Conservation (phyloP, 2,113 vertebrate species). For the Pitta sordida region DNA sequence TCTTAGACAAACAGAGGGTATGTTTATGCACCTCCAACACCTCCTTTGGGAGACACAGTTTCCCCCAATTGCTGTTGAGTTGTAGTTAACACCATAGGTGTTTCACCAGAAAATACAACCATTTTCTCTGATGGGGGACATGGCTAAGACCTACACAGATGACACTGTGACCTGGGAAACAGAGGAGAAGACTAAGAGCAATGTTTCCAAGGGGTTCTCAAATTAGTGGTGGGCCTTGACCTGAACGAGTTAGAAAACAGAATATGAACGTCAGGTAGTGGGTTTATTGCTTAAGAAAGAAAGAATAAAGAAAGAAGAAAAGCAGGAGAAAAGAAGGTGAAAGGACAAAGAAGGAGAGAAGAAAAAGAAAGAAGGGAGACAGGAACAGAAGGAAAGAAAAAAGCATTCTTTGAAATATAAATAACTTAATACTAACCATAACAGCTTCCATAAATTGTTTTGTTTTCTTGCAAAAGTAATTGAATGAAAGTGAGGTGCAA, state of each 20-base stretch:
- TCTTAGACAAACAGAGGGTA: slow-evolving; percentile 50
- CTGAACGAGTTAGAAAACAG: neutral
- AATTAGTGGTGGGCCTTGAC: neutral
- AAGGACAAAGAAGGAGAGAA: neutral
- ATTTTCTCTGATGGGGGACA: slow-evolving; percentile 20
- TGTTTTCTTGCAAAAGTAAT: neutral
- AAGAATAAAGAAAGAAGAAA: too few species aligned
- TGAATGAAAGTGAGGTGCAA: neutral
- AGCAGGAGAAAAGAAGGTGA: neutral
- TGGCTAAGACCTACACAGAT: slow-evolving; percentile 5
- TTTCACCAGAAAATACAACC: slow-evolving; percentile 48
- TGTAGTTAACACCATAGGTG: slow-evolving; percentile 33
- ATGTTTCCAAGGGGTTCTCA: neutral
- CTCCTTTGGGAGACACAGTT: slow-evolving; percentile 47
- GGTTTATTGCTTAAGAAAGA: neutral
- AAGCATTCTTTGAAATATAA: neutral
- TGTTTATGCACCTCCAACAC: slow-evolving; percentile 44
- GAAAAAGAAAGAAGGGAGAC: neutral
- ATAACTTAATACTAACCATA: neutral
- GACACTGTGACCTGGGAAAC: slow-evolving; percentile 8
- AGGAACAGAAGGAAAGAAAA: neutral
- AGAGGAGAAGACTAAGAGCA: neutral
- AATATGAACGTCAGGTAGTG: neutral
- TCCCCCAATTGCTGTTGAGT: slow-evolving; percentile 14
- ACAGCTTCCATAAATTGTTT: neutral